Evolutionary conservation across 2,888 invertebrate genomes (phyloP), one percentile per base, ranked within the genome.

Genomic region (Leptinotarsa peninsularis): DNA sequence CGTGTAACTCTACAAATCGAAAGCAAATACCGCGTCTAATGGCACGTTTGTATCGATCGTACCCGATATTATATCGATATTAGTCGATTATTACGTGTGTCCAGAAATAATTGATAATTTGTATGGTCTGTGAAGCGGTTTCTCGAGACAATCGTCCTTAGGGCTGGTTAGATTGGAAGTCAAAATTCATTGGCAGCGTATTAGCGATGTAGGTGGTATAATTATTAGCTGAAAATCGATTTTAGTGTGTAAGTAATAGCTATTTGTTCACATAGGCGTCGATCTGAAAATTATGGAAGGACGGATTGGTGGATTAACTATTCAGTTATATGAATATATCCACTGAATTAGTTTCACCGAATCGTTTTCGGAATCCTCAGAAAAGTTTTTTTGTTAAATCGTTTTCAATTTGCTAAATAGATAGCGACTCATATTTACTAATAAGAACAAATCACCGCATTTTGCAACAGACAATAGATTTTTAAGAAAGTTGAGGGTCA

Each of bases 21-120:
- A 77, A 71, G 77, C 79, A 76, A 81, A 79, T 73, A 78, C 72
- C 81, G 76, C 68, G 70, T 74, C 79, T 81, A 81, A 81, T 79
- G 67, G 76, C 74, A 79, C 66, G 79, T 78, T 78, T 63, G 75
- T 78, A 81, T 81, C 76, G 80, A 80, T 80, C 77, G 73, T 66
- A 79, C 73, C 80, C 80, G 78, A 81, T 81, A 81, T 78, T 81
- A 79, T 81, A 81, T 81, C 81, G 77, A 81, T 81, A 81, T 79
- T 79, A 81, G 81, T 75, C 79, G 79, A 81, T 79, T 76, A 79
- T 81, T 79, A 79, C 72, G 75, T 79, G 78, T 79, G 70, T 72
- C 81, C 81, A 78, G 77, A 78, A 23, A 77, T 77, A 81, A 81
- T 81, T 72, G 81, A 76, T 79, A 81, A 81, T 81, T 75, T 60